These are phyloP conservation scores for Aphelocoma coerulescens DNA, from an alignment of 2,113 vertebrate genomes.

Conservation along the genomic window DNA sequence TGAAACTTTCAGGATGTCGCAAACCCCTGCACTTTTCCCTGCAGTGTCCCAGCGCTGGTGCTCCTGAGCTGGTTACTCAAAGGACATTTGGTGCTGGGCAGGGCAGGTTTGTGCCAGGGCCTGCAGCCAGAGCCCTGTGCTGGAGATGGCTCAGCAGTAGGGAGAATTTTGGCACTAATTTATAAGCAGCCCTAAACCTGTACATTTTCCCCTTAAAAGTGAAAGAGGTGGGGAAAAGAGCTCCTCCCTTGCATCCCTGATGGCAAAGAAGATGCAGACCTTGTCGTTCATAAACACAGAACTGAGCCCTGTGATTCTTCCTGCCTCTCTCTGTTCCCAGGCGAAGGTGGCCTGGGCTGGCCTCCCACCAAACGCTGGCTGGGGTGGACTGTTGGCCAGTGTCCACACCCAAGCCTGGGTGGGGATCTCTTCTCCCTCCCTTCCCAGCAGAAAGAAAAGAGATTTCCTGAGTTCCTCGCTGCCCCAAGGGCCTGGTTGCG, in stretches of 20 bases:
- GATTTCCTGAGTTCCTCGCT: background rate
- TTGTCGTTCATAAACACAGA: background rate
- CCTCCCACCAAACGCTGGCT: accelerated
- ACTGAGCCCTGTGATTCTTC: background rate
- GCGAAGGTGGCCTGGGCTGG: background rate
- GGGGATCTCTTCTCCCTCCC: background rate
- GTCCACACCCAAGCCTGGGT: background rate
- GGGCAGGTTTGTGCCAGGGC: background rate
- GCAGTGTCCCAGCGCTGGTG: background rate
- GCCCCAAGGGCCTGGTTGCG: accelerated
- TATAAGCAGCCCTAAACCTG: background rate
- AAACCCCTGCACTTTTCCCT: background rate
- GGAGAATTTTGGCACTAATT: background rate
- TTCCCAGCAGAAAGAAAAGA: background rate
- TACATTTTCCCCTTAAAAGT: background rate
- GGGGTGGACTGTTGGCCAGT: background rate
- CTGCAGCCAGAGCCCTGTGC: background rate
- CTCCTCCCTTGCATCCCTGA: background rate
- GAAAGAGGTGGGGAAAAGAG: background rate
- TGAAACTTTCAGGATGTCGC: background rate
- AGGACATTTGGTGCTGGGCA: background rate
- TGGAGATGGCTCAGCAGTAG: background rate
- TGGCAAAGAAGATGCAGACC: accelerated
- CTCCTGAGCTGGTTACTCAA: background rate
- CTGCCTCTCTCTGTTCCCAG: background rate